Conservation (phyloP, 2,113 vertebrate species). For the Guaruba guarouba region DNA sequence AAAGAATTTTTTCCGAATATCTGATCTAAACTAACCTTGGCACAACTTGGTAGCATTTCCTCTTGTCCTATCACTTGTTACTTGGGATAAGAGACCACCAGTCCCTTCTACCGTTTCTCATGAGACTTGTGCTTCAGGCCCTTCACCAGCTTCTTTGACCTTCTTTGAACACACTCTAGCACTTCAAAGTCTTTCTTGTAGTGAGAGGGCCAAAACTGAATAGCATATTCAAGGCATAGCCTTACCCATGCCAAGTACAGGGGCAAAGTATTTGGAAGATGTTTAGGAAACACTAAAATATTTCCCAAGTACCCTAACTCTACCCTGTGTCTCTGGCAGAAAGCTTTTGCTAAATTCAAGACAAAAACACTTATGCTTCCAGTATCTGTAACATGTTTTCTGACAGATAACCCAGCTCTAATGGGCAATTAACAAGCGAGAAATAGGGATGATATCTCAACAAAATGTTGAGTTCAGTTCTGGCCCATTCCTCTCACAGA, state of each 20-base stretch:
- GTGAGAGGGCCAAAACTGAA: neutral
- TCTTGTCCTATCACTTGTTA: neutral
- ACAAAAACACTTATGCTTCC: neutral
- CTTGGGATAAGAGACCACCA: neutral
- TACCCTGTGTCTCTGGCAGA: neutral
- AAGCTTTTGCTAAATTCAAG: neutral
- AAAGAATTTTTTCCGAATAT: neutral
- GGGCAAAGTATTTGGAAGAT: neutral
- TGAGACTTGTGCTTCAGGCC: neutral
- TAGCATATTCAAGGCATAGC: neutral
- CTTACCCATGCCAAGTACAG: neutral
- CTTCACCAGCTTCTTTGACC: neutral
- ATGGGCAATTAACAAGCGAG: neutral
- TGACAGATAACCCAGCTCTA: neutral
- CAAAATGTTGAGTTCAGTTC: neutral
- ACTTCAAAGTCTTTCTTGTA: neutral
- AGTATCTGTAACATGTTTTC: neutral
- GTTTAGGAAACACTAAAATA: neutral
- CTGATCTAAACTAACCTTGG: neutral
- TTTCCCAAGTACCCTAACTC: neutral
- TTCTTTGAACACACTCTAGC: neutral
- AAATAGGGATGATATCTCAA: neutral
- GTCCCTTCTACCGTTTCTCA: neutral
- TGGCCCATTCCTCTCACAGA: neutral
- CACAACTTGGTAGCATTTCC: neutral